Evolutionary conservation across 2,888 invertebrate species (phyloP).

Genomic region (Eilema depressum): DNA sequence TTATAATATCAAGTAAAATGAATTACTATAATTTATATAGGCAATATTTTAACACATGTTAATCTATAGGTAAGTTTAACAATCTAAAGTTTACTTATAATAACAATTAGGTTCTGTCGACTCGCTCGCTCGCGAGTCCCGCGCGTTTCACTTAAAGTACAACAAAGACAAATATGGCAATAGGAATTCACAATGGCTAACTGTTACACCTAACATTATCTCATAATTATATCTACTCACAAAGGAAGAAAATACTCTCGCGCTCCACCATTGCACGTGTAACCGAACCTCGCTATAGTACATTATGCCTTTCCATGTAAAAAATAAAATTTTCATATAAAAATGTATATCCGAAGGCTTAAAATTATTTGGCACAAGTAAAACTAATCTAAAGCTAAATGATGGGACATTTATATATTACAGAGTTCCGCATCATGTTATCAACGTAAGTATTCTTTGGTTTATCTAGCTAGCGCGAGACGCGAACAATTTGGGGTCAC

Average conservation of each 20-base stretch:
- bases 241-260: slow-evolving; percentile 72
- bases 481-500: slow-evolving; percentile 63
- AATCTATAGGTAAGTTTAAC: slow-evolving; percentile 87
- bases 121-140: slow-evolving; percentile 28
- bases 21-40: slow-evolving; percentile 87
- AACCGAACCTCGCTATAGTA: slow-evolving; percentile 70
- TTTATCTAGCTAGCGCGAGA: slow-evolving; percentile 82
- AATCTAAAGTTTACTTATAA: slow-evolving; percentile 81
- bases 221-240: slow-evolving; percentile 52
- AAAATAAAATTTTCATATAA: slow-evolving; percentile 69
- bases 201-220: slow-evolving; percentile 61
- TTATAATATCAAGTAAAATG: slow-evolving; percentile 87
- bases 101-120: slow-evolving; percentile 73
- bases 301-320: slow-evolving; percentile 75
- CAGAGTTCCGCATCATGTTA: slow-evolving; percentile 71
- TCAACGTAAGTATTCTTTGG: slow-evolving; percentile 81
- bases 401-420: slow-evolving; percentile 80
- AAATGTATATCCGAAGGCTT: slow-evolving; percentile 68
- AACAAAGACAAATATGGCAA: slow-evolving; percentile 82
- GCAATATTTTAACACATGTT: slow-evolving; percentile 87
- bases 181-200: slow-evolving; percentile 84
- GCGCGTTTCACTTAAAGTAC: slow-evolving; percentile 58
- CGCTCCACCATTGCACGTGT: slow-evolving; percentile 75
- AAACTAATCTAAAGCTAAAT: slow-evolving; percentile 67
- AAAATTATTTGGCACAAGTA: slow-evolving; percentile 76